phyloP scores from a whole-genome alignment of 2,113 vertebrate species.

The Acanthisitta chloris region DNA sequence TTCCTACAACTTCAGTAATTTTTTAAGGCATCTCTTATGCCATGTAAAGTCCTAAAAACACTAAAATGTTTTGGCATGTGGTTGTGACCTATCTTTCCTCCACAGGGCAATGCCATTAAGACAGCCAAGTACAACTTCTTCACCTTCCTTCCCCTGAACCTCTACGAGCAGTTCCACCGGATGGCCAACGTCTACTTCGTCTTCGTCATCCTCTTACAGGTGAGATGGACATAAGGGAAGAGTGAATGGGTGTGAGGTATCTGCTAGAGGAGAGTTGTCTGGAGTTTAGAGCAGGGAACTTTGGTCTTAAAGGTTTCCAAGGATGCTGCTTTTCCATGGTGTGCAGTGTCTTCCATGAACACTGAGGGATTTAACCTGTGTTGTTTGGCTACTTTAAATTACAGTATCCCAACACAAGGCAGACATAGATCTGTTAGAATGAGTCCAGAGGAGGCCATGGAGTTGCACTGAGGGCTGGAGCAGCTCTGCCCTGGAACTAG shows the following conservation, averaged over 20 bases:
- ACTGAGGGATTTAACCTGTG: background rate
- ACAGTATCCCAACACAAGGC: rapidly evolving
- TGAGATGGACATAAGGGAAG: background rate
- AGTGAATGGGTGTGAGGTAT: rapidly evolving
- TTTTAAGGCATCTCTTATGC: background rate
- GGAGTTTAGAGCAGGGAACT: no score
- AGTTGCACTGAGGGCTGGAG: background rate
- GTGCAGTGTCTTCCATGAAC: rapidly evolving
- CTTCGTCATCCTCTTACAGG: slow-evolving; percentile 87
- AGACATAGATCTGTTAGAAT: background rate
- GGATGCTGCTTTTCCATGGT: background rate
- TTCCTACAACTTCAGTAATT: background rate
- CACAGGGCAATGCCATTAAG: slow-evolving; percentile 85
- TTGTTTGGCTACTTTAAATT: background rate
- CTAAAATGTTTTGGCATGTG: background rate
- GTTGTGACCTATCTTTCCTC: background rate
- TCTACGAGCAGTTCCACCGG: slow-evolving; percentile 90
- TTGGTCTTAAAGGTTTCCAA: background rate
- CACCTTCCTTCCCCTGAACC: slow-evolving; percentile 88
- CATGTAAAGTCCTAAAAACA: background rate
- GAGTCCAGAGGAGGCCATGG: background rate
- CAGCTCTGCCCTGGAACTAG: background rate
- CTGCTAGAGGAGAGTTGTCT: background rate
- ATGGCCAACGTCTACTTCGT: slow-evolving; percentile 90
- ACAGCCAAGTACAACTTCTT: slow-evolving; percentile 88